Evolutionary conservation across 1,140 invertebrate genomes (phyloP), one percentile per base, ranked within the genome.

Genomic region (Plectrocnemia conspersa): DNA sequence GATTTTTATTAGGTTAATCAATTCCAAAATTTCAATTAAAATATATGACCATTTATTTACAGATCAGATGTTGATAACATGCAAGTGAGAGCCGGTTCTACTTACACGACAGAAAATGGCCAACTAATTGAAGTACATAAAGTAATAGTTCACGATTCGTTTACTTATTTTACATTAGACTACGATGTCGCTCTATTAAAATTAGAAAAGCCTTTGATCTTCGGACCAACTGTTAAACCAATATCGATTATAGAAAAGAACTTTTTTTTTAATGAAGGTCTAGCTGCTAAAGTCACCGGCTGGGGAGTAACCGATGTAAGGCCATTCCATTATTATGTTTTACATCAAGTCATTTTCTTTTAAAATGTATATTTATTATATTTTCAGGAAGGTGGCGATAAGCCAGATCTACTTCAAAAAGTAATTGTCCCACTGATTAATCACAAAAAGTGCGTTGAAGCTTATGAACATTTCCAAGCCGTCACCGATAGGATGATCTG

Each of bases 401-500:
- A 13, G 2, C 22, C 45, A 1, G 23, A 33, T 11, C 5, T 10
- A 10, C 45, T 47, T 3, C 23, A 23, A 15, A 29, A 29, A 18
- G 45, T 21, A 10, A 10, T 33, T 10, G 45, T 47, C 9, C 45
- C 45, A 18, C 19, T 47, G 19, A 35, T 47, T 32, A 47, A 35
- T 21, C 45, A 47, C 4, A 32, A 47, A 10, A 32, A 33, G n/a
- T 47, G 45, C 22, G 32, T 19, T 3, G 18, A 7, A 13, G 27
- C 45, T n/a, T 47, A 47, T 47, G 45, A 47, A 47, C 11, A 47
- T 47, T 47, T 47, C 18, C 18, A 21, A n/a, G 6, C 27, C 46
- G 88, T 93, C 52, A 89, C 88, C 0, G 84, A 89, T 6, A 91
- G 87, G 64, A 91, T 92, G 88, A 52, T 93, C 19, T 93, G 89